Evolutionary conservation across 2,888 invertebrate genomes (phyloP), one percentile per base, ranked within the genome.

Genomic region (Bimastos eiseni): DNA sequence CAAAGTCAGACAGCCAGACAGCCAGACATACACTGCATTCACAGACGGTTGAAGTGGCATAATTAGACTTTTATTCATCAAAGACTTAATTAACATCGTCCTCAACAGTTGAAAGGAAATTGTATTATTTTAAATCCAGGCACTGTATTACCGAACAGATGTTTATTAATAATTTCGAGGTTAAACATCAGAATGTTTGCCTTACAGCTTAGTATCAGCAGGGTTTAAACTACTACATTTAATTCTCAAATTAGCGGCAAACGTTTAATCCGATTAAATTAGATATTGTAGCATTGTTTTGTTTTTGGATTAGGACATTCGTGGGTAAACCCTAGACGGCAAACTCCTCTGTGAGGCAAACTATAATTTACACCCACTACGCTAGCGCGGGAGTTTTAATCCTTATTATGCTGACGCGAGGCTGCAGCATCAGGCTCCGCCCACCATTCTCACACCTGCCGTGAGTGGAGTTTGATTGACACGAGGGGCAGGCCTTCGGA

Each of bases 381-480:
- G 70, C 70, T n/a, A 70, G 70, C 70, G 70, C 70, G 70, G 70
- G 70, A 70, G 70, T 70, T 70, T 70, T 70, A n/a, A 70, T n/a
- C n/a, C 70, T n/a, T n/a, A n/a, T n/a, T 70, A 70, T 70, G 70
- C n/a, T 70, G 70, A 70, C 70, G 70, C 70, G 3, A 1, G 30
- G 70, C n/a, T 30, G 70, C n/a, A 8, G 70, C n/a, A 24, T n/a
- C 70, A n/a, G n/a, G 70, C 70, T 11, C 70, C 70, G 70, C 70
- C 70, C 70, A 70, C 70, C 70, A n/a, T 6, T 70, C 70, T 70
- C 11, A 70, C 70, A 70, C n/a, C 70, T 70, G 70, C 70, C 70
- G 70, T 4, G 4, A 11, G 70, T 70, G 30, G 70, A 70, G 70
- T 70, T 70, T 70, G 70, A 70, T 70, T 70, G 70, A 11, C 70